Evolutionary conservation across 2,113 vertebrate genomes (phyloP).

Genomic region (Clarias magur): DNA sequence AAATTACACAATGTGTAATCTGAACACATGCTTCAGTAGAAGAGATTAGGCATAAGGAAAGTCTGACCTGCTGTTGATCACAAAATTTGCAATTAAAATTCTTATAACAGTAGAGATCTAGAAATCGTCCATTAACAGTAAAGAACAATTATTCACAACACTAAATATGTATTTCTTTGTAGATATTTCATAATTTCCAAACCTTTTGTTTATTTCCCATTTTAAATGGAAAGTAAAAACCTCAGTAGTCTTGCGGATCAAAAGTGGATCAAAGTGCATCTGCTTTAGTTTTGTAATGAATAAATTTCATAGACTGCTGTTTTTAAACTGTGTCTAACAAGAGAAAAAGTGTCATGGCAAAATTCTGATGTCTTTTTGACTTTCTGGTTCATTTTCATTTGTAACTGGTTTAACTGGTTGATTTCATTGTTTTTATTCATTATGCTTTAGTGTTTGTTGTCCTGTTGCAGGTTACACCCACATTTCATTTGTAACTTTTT

Average conservation of each 20-base stretch:
- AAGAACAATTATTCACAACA: too few species aligned
- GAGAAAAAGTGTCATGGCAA: neutral
- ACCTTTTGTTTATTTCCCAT: too few species aligned
- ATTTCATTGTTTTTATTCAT: neutral
- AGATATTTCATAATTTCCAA: too few species aligned
- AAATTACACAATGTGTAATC: too few species aligned
- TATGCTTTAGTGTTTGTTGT: neutral
- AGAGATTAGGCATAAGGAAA: neutral
- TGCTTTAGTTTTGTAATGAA: neutral
- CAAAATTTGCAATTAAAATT: neutral
- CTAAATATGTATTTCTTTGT: too few species aligned
- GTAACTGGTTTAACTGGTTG: too few species aligned
- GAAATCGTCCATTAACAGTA: neutral
- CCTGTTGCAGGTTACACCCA: neutral
- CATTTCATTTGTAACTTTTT: neutral
- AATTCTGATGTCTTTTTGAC: neutral
- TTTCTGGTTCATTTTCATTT: neutral
- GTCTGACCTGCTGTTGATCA: neutral
- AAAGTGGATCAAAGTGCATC: neutral
- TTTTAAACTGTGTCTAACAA: neutral
- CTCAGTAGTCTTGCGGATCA: too few species aligned
- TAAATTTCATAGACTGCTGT: neutral
- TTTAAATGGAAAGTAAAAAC: too few species aligned
- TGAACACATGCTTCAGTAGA: neutral
- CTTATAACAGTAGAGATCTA: neutral